Evolutionary conservation across 2,113 vertebrate genomes (phyloP), one percentile per base, ranked within the genome.

Genomic region (Rhadina sibilatrix): DNA sequence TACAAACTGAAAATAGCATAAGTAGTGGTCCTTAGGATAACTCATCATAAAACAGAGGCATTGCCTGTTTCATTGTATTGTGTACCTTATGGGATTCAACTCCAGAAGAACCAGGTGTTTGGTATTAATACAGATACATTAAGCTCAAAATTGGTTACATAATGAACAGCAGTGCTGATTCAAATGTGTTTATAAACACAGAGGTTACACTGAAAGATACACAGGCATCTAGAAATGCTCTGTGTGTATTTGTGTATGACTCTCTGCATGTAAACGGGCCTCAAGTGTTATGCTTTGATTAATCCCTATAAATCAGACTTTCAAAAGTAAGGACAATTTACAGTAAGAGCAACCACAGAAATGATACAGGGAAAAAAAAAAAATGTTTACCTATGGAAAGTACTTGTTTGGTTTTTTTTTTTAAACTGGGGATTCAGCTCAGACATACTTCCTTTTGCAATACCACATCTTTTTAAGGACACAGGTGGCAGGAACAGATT

Each of bases 181-280:
- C 83, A 81, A 38, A 90, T 60, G 44, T 90, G 75, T 93, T 94
- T 96, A 94, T 88, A 93, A 94, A 93, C 64, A 77, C 4, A 80
- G 79, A 83, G 35, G 47, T 56, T 75, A 52, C 64, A 42, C 18
- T 83, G 75, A 90, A 90, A 95, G 68, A 85, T 46, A 80, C 23
- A 78, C 22, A 63, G 50, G 47, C 71, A 74, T 83, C 88, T 81
- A n/a, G 71, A 93, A 94, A 87, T 24, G 20, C 31, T 38, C 10
- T n/a, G 37, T 72, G 3, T 72, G 84, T n/a, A n/a, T 79, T 84
- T 61, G 61, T 69, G 6, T 76, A 23, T 37, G 56, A 71, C 47
- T 89, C 23, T 78, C 46, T 38, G 53, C 50, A 91, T 46, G 20
- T 52, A 77, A 91, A 93, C 85, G 33, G 10, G 56, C 44, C 40